Evolutionary conservation across 2,888 invertebrate species (phyloP).

Genomic region (Kuschelorhynchus macadamiae): DNA sequence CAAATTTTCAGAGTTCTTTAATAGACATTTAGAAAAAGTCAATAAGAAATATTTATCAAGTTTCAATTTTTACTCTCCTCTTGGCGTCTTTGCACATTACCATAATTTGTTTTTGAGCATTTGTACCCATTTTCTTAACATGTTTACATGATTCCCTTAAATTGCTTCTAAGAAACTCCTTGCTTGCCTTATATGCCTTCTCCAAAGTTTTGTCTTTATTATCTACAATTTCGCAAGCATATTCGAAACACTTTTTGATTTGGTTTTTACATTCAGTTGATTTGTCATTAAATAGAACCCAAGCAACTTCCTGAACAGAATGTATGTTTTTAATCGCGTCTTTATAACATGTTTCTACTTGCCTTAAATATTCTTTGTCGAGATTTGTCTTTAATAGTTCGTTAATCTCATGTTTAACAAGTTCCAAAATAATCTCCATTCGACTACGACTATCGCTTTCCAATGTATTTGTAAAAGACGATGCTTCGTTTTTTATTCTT

Average conservation of each 20-base stretch:
- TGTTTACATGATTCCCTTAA: slow-evolving; percentile 14
- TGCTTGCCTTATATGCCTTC: slow-evolving; percentile 33
- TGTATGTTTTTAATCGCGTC: slow-evolving; percentile 35
- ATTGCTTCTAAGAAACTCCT: slow-evolving; percentile 31
- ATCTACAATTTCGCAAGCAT: slow-evolving; percentile 35
- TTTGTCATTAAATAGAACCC: slow-evolving; percentile 19
- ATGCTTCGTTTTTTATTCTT: slow-evolving; percentile 27
- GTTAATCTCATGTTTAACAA: slow-evolving; percentile 29
- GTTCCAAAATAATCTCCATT: slow-evolving; percentile 25
- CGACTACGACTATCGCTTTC: slow-evolving; percentile 13
- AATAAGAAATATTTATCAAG: too few relatives aligned
- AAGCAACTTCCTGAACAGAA: slow-evolving; percentile 13
- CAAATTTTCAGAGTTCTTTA: too few relatives aligned
- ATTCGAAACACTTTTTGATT: slow-evolving; percentile 36
- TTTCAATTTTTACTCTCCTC: slow-evolving; percentile 20
- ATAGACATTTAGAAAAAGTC: too few relatives aligned
- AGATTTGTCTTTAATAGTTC: slow-evolving; percentile 16
- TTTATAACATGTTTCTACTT: slow-evolving; percentile 33
- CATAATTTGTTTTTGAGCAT: slow-evolving; percentile 29
- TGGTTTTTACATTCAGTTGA: slow-evolving; percentile 24
- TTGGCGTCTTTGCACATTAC: slow-evolving; percentile 36
- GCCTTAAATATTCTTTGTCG: slow-evolving; percentile 20
- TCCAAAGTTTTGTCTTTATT: slow-evolving; percentile 36
- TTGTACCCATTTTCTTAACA: slow-evolving; percentile 14
- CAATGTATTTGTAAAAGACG: not conserved